These are phyloP conservation scores for Hirudinaria manillensis DNA, from an alignment of 2,888 invertebrate species.

Conservation along the genomic window DNA sequence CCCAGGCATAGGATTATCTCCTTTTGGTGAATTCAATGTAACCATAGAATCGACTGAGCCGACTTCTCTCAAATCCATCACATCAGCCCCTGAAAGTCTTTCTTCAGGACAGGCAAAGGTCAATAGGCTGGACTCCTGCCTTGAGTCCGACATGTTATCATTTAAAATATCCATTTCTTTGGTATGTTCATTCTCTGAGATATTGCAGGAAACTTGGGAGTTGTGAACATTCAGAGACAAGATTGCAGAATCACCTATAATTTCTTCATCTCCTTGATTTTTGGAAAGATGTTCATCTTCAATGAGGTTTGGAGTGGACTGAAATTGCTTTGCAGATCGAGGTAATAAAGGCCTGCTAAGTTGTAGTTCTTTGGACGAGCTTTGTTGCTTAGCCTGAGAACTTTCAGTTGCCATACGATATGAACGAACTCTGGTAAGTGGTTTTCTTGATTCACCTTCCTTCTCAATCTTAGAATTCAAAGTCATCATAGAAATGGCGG, in stretches of 20 bases:
- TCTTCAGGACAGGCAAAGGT: too few relatives aligned
- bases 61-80: too few relatives aligned
- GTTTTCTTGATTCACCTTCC: conserved; percentile 13
- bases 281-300: not conserved
- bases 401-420: conserved; percentile 31
- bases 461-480: not conserved
- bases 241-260: not conserved
- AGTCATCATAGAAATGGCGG: conserved; percentile 14
- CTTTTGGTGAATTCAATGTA: too few relatives aligned
- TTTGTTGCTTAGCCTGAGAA: conserved; percentile 26
- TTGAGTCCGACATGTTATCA: too few relatives aligned
- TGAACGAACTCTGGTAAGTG: conserved; percentile 16
- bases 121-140: too few relatives aligned
- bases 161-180: not conserved
- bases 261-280: conserved; percentile 6
- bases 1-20: too few relatives aligned
- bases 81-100: too few relatives aligned
- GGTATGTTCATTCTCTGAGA: not conserved
- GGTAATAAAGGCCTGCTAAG: not conserved
- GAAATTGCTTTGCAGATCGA: conserved; percentile 11
- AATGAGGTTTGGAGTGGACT: conserved; percentile 23
- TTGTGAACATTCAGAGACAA: too few relatives aligned
- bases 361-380: not conserved
- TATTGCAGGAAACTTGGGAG: too few relatives aligned
- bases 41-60: too few relatives aligned